phyloP scores from a whole-genome alignment of 2,888 invertebrate genomes.

The Coelinius sp. region DNA sequence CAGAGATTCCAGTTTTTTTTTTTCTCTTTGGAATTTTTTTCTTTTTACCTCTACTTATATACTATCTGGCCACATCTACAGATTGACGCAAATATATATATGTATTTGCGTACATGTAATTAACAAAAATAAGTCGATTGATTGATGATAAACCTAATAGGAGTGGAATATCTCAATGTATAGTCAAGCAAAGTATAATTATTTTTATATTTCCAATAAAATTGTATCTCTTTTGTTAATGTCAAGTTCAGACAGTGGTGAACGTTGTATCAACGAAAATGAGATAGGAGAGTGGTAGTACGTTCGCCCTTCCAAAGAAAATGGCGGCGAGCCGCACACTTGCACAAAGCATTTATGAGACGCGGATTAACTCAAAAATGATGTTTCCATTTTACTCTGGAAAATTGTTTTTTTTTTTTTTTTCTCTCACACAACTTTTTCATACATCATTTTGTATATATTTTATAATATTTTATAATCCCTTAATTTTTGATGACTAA shows the following conservation, averaged over 20 bases:
- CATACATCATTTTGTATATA: neutral
- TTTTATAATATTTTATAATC: neutral
- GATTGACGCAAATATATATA: neutral
- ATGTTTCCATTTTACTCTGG: conserved; percentile 12
- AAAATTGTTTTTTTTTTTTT: neutral
- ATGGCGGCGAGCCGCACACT: conserved; percentile 66
- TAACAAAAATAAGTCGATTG: conserved; percentile 10
- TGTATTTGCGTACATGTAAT: conserved; percentile 9
- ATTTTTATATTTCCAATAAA: neutral
- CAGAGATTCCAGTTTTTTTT: neutral
- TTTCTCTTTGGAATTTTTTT: neutral
- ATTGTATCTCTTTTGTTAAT: conserved; percentile 9
- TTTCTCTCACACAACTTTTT: neutral
- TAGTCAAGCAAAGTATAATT: neutral
- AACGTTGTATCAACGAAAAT: conserved; percentile 3
- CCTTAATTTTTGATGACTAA: neutral
- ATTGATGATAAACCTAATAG: neutral
- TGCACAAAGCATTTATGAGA: conserved; percentile 57
- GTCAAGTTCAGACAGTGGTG: conserved; percentile 13
- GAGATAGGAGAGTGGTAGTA: conserved; percentile 30
- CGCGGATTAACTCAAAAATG: conserved; percentile 53
- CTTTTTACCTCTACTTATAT: neutral
- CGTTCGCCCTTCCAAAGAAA: conserved; percentile 64
- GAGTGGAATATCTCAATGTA: neutral
- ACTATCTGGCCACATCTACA: neutral